Conservation (phyloP, 1,140 invertebrate genomes). For the Neuroterus valhalla region DNA sequence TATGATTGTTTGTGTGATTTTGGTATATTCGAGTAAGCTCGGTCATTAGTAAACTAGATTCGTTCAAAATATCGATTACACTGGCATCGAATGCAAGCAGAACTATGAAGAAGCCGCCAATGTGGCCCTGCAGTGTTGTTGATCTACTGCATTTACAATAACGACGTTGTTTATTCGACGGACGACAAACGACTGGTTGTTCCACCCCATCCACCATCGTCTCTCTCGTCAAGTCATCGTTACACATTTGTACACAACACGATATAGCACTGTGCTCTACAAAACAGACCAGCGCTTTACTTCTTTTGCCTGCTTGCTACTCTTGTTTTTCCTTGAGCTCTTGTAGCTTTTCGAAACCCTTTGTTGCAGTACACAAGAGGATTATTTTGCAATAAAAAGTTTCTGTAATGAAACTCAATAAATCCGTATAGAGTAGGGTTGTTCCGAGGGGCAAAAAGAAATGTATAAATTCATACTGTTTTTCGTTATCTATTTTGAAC, state of each 20-base stretch:
- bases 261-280: not conserved
- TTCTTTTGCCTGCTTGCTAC: too few species aligned
- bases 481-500: too few species aligned
- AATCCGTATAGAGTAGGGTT: too few species aligned
- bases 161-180: constrained; percentile 63
- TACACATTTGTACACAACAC: constrained; percentile 23
- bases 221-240: constrained; percentile 31
- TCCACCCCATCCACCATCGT: constrained; percentile 32
- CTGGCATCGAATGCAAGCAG: constrained; percentile 44
- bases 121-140: constrained; percentile 61
- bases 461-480: too few species aligned
- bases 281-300: constrained; percentile 10
- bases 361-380: too few species aligned
- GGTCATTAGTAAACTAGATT: not conserved
- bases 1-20: too few species aligned
- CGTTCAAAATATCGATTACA: constrained; percentile 56
- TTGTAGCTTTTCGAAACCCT: too few species aligned
- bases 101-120: constrained; percentile 57
- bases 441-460: too few species aligned
- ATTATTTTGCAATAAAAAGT: too few species aligned
- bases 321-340: too few species aligned
- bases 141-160: constrained; percentile 63
- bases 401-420: too few species aligned
- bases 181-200: constrained; percentile 60
- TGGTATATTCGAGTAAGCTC: too few species aligned